phyloP scores from a whole-genome alignment of 37 sponge, comb jelly and placozoan species.

The Ianthella basta region DNA sequence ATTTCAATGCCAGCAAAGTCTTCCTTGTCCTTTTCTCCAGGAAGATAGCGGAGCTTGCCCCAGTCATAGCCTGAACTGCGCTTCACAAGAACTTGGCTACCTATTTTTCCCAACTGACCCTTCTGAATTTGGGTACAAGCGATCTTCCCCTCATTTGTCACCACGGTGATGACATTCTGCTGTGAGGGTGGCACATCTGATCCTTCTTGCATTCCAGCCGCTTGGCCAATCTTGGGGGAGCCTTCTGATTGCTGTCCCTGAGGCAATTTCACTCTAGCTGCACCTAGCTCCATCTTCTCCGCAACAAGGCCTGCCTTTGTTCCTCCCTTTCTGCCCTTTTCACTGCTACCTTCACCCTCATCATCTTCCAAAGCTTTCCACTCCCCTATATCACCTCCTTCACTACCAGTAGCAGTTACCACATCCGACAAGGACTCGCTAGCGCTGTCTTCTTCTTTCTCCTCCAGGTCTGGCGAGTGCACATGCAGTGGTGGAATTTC shows the following conservation, averaged over 20 bases:
- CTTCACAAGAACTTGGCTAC: background rate
- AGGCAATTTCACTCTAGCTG: background rate
- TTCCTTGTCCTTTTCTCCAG: background rate
- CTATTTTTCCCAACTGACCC: background rate
- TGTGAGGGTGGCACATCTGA: background rate
- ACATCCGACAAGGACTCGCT: background rate
- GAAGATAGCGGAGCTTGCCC: slow-evolving; percentile 10
- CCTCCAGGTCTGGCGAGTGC: background rate
- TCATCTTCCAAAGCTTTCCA: background rate
- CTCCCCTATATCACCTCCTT: too few species aligned
- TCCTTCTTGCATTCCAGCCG: too few species aligned
- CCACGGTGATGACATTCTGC: background rate
- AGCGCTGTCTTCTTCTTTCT: background rate
- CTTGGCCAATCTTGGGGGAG: background rate
- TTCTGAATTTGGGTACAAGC: background rate
- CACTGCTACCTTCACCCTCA: background rate
- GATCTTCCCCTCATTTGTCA: background rate
- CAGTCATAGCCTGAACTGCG: background rate
- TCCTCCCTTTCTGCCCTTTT: background rate
- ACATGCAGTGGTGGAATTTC: background rate
- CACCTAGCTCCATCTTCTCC: too few species aligned
- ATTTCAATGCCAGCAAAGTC: slow-evolving; percentile 14
- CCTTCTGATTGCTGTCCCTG: too few species aligned
- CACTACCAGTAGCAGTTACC: background rate
- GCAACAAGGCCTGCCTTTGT: too few species aligned